Conservation (phyloP, 1,140 invertebrate species). For the Ruditapes philippinarum region DNA sequence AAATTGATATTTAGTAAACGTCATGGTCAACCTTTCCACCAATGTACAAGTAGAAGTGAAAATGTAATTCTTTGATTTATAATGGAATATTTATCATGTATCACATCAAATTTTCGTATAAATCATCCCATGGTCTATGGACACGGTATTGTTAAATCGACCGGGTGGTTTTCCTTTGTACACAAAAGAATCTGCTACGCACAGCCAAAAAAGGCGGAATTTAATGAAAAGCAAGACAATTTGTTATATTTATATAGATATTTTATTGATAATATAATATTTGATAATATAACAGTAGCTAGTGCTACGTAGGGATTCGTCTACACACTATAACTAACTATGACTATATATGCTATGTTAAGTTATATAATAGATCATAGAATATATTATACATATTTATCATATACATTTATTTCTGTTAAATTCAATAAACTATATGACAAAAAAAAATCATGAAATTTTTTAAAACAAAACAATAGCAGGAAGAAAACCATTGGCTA, state of each 20-base stretch:
- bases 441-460: neutral
- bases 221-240: no score
- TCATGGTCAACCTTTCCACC: no score
- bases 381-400: neutral
- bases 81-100: no score
- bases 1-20: no score
- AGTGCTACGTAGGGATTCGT: constrained; percentile 11
- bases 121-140: no score
- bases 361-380: neutral
- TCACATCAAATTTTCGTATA: no score
- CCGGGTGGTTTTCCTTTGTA: no score
- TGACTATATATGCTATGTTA: neutral
- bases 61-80: no score
- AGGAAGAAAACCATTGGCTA: neutral
- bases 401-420: constrained; percentile 17
- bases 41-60: no score
- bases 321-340: constrained; percentile 19
- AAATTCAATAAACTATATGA: constrained; percentile 24
- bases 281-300: constrained; percentile 12
- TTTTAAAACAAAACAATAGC: neutral
- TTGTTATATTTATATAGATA: constrained; percentile 3
- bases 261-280: constrained; percentile 43
- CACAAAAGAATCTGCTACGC: no score
- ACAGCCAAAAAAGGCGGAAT: no score
- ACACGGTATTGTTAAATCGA: no score